phyloP scores from a whole-genome alignment of 92 coral and sea anemone genomes.

The Bergia sp. region DNA sequence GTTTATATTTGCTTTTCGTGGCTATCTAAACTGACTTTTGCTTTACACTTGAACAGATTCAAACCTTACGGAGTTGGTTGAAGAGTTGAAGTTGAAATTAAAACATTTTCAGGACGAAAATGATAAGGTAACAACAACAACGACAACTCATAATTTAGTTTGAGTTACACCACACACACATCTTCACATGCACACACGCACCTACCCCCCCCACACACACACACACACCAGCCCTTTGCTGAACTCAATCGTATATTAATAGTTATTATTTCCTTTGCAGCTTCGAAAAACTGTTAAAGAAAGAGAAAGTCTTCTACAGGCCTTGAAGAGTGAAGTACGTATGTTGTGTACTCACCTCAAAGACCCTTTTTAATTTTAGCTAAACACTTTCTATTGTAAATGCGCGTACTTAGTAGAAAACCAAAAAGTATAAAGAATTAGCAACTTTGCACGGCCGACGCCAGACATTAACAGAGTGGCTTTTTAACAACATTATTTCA shows the following conservation, averaged over 20 bases:
- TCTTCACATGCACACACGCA: neutral
- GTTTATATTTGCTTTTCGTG: neutral
- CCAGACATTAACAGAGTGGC: too few species aligned
- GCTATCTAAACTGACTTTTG: neutral
- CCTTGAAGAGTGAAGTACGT: conserved; percentile 27
- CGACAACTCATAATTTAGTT: neutral
- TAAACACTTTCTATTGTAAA: too few species aligned
- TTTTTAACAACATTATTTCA: too few species aligned
- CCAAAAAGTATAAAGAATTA: too few species aligned
- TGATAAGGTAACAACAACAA: conserved; percentile 15
- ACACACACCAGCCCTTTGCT: neutral
- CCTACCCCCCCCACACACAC: neutral
- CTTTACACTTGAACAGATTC: neutral
- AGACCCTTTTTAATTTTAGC: neutral
- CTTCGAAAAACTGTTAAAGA: neutral
- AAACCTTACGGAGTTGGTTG: conserved; percentile 19
- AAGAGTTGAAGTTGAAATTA: conserved; percentile 30
- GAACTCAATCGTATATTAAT: neutral
- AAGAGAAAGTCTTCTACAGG: conserved; percentile 7
- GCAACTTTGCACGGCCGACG: too few species aligned
- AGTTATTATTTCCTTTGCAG: neutral
- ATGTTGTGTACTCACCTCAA: conserved; percentile 37
- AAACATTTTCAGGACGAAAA: conserved; percentile 40
- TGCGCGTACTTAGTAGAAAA: too few species aligned
- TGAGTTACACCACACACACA: neutral